Base-by-base conservation (phyloP, 2,797 vertebrate species). In the Enteromius thamalakanensis region DNA sequence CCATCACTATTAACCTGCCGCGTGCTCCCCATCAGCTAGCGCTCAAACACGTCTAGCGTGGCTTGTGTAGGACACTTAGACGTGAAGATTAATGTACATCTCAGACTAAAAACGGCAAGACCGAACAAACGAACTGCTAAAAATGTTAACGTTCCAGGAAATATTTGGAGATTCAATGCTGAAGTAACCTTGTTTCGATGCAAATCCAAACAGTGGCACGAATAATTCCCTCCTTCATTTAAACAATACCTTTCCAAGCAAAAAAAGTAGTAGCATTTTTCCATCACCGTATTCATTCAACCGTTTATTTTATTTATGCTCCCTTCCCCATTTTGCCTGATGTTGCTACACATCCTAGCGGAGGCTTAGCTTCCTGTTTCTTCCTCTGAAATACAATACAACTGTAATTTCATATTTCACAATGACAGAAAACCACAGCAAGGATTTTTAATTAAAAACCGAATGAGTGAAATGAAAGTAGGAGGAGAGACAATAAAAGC, bases 391-490 rank as follows among this genome's bases (percentile, higher is more conserved):
- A 80, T 11, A 65, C 78, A 77, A 92, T 89, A 91, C 88, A 79
- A 91, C 92, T 91, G 91, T 89, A 90, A 94, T 93, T 91, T 93
- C 89, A 94, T 92, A 93, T 93, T 94, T 93, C 91, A 91, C 92
- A 87, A 82, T 91, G 91, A 92, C 91, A 90, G 91, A 86, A 87
- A 92, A 93, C 90, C 91, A 90, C 87, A 72, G 88, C 90, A 92
- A 92, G 91, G 91, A 93, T 93, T 94, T 94, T 94, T 95, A 95
- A 95, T 95, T 95, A 94, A 92, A 93, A 94, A 89, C 87, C 90
- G 90, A 93, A 94, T 93, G 90, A 87, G 91, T 92, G 88, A 92
- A 89, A 86, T 79, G 71, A 84, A 89, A 91, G 92, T 87, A 85
- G 90, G 91, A 51, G 68, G 67, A 86, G 86, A 91, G 91, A 94